Base-by-base conservation (phyloP, 37 sponge, comb jelly and placozoan genomes). In the Hexactinellida sp. region DNA sequence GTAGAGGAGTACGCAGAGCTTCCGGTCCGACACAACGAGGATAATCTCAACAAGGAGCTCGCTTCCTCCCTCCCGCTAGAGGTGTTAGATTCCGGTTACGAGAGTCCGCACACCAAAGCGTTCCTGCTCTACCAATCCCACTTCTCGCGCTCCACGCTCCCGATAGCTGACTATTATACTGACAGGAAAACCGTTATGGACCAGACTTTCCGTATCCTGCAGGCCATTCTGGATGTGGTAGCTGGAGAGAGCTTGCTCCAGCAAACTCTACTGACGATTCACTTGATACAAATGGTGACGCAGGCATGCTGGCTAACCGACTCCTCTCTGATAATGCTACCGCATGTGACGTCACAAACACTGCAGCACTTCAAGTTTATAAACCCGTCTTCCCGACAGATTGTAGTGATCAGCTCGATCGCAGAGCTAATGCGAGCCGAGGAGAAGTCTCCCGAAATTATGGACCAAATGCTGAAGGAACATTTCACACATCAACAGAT, bases 11-110 rank as follows among this genome's bases (percentile, higher is more conserved):
- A 98, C 55, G 89, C 87, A 41, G 95, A 98, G 71, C 88, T 98
- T 38, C 99, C 99, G 13, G 99, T 98, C 24, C 55, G 99, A 55
- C 99, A 98, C 89, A 98, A 98, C 55, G 99, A 98, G 54, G 99
- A 98, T 84, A 84, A 83, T 35, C 36, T 98, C 87, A 98, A 98
- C 88, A 87, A 88, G 89, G 76, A 63, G 28, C 76, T 98, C 34
- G 91, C 99, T 3, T 10, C 38, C 13, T 25, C 86, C 1, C 84
- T 98, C 0, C 95, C 99, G 28, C 38, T 98, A 0, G 82, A 87
- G 37, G 94, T 95, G 24, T 38, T 52, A 35, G 83, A 88, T 51
- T 51, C 38, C 38, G 83, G 87, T 36, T 95, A 84, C 82, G 99
- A 98, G 82, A 91, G 91, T 90, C 92, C 99, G 16, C 99, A 98